Conservation (phyloP, 2,113 vertebrate species). For the Promerops cafer region DNA sequence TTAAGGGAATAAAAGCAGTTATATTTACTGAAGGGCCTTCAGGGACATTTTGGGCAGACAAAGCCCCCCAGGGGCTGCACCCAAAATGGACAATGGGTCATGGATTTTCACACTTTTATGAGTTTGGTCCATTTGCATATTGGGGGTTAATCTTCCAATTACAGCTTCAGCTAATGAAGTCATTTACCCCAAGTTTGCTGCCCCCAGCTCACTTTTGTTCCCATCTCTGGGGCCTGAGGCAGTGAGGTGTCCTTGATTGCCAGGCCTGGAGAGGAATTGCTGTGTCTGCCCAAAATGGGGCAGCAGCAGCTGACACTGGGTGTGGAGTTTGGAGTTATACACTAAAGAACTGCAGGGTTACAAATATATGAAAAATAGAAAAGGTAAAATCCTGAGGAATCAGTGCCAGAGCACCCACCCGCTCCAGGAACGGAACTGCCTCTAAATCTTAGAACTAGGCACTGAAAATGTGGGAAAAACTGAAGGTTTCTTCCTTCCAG, state of each 20-base stretch:
- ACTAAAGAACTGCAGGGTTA: background rate
- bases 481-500: background rate
- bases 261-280: background rate
- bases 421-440: accelerated
- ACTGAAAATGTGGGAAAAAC: background rate
- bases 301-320: background rate
- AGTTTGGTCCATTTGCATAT: accelerated
- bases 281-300: background rate
- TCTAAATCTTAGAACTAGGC: background rate
- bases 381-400: background rate
- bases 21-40: background rate
- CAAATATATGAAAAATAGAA: background rate
- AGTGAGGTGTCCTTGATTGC: background rate
- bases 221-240: background rate
- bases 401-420: accelerated
- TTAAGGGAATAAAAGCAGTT: background rate
- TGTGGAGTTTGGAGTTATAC: background rate
- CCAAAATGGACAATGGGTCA: background rate
- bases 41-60: accelerated
- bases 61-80: background rate
- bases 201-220: background rate
- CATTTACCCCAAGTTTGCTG: background rate
- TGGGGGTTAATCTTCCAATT: background rate
- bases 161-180: background rate
- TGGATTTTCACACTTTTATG: accelerated